phyloP scores from a whole-genome alignment of 2,797 vertebrate species.

The Hirundo rustica region DNA sequence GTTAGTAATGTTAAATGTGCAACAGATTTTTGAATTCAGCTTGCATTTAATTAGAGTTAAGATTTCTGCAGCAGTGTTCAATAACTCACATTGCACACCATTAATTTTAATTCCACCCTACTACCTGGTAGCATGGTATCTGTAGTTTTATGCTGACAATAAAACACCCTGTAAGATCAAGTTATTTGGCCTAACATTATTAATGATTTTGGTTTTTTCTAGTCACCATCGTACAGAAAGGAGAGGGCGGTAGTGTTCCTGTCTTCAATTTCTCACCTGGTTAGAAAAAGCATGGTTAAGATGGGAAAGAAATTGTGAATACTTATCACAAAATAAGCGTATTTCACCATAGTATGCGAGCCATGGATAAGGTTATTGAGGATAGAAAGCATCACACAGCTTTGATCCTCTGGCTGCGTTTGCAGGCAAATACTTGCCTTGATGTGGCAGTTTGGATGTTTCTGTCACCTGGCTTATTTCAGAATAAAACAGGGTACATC shows the following conservation, averaged over 20 bases:
- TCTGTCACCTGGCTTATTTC: background rate
- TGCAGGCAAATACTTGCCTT: background rate
- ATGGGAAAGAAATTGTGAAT: background rate
- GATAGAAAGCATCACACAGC: background rate
- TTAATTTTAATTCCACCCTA: background rate
- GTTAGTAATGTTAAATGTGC: background rate
- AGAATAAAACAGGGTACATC: background rate
- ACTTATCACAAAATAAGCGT: background rate
- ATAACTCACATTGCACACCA: background rate
- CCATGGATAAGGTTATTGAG: background rate
- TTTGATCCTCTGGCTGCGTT: background rate
- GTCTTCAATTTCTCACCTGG: background rate
- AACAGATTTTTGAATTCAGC: background rate
- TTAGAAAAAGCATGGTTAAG: background rate
- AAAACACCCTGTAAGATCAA: background rate
- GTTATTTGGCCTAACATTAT: background rate
- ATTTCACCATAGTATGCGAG: background rate
- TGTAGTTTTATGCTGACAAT: background rate
- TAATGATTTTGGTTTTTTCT: background rate
- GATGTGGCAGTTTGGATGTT: background rate
- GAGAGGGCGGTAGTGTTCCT: background rate
- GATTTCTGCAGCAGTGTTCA: background rate
- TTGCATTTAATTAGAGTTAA: background rate
- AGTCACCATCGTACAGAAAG: background rate
- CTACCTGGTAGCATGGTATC: background rate